Evolutionary conservation across 2,797 vertebrate genomes (phyloP), one percentile per base, ranked within the genome.

Genomic region (Phataginus tricuspis): DNA sequence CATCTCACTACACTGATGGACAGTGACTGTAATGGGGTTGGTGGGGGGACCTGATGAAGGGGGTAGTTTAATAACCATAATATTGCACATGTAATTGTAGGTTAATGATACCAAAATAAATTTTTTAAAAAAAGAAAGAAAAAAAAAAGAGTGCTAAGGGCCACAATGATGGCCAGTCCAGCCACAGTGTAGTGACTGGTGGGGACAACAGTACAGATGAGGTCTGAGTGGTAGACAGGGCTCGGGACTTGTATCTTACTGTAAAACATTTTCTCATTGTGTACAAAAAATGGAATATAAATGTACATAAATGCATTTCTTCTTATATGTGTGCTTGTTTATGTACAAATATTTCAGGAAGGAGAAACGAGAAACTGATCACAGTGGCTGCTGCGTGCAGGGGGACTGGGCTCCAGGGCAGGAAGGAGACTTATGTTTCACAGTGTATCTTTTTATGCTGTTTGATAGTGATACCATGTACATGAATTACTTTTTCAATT

Each of bases 401-500:
- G 64, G 10, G 37, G 10, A 19, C 18, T 0, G 10, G 34, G 53
- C 53, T 87, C 25, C n/a, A 34, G 77, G 85, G 34, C 1, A 9
- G 66, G 72, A 90, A 92, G 57, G 45, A 95, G 39, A 61, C 21
- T 84, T 42, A 4, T 16, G 25, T 74, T 85, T 34, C 16, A 18
- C 0, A 37, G 66, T 4, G 21, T 39, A 53, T 64, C n/a, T 83
- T 94, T 80, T 34, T 45, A 90, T 96, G 86, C 63, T 69, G 37
- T 91, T 96, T 89, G 45, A 89, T 94, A 79, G 75, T 96, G 96
- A 94, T 51, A 45, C 74, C 69, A 75, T 51, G 53, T 93, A 78
- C 34, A 42, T 63, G 83, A 94, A 84, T 83, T 94, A 80, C 45
- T 91, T 79, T 93, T 83, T 89, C 96, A 86, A 93, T 95, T 96